A percentile compares a stretch with the other conserved stretches of the same genome.
phyloP scores from a whole-genome alignment of 2,888 invertebrate genomes.

The Brachyptera risi region DNA sequence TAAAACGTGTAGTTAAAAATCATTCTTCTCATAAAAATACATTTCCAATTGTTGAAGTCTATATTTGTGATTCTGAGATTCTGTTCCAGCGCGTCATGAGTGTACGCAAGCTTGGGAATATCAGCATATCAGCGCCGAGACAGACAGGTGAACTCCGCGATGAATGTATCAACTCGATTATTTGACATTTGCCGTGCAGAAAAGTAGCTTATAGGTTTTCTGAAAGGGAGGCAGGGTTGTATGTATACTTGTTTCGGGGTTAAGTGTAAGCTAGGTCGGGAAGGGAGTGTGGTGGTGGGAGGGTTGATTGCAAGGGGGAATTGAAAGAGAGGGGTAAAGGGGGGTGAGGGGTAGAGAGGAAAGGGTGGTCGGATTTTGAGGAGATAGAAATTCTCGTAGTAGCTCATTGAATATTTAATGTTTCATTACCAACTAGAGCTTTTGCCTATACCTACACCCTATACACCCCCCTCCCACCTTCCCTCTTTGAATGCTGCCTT shows the following conservation, averaged over 20 bases:
- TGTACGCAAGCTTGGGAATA: too few relatives aligned
- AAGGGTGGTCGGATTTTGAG: conserved; percentile 23
- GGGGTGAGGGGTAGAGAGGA: conserved; percentile 18
- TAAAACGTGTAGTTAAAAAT: too few relatives aligned
- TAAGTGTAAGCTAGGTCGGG: conserved; percentile 26
- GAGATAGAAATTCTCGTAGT: conserved; percentile 30
- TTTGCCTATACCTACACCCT: conserved; percentile 17
- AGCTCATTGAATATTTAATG: conserved; percentile 34
- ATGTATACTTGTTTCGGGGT: conserved; percentile 17
- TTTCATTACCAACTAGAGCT: conserved; percentile 30
- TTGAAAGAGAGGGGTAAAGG: conserved; percentile 26
- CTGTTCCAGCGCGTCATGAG: too few relatives aligned
- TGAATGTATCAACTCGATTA: neutral
- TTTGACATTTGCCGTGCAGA: conserved; percentile 16
- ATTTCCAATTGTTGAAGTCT: too few relatives aligned
- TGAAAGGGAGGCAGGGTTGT: neutral
- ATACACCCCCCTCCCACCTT: too few relatives aligned
- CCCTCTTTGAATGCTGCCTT: conserved; percentile 32
- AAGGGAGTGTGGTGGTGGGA: too few relatives aligned
- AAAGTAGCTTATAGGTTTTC: conserved; percentile 15
- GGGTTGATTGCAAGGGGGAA: conserved; percentile 25
- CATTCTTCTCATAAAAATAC: too few relatives aligned
- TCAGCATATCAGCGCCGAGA: too few relatives aligned
- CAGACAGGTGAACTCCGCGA: too few relatives aligned
- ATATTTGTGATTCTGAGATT: too few relatives aligned